A percentile compares a stretch with the other conserved stretches of the same genome.
Conservation (phyloP, 2,888 invertebrate species). For the Eupithecia subumbrata region DNA sequence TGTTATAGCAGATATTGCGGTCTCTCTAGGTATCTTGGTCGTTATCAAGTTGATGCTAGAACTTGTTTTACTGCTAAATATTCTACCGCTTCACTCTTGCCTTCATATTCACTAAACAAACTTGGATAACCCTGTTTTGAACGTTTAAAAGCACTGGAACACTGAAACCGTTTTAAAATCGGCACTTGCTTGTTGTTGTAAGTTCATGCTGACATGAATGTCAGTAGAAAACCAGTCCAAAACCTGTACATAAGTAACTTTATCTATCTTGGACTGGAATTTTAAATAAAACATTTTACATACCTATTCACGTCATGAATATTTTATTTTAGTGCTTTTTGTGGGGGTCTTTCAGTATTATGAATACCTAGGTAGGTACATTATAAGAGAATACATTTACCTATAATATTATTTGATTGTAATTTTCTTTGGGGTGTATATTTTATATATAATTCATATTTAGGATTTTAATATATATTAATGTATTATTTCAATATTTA, state of each 20-base stretch:
- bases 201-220: background rate
- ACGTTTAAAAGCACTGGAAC: conserved; percentile 11
- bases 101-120: conserved; percentile 23
- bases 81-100: conserved; percentile 26
- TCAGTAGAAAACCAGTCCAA: conserved; percentile 5
- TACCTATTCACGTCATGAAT: background rate
- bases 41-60: background rate
- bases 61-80: conserved; percentile 13
- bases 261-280: background rate
- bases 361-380: too few species aligned
- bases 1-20: background rate
- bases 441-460: too few species aligned
- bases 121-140: conserved; percentile 3
- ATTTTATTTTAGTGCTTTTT: background rate
- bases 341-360: too few species aligned
- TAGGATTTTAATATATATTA: too few species aligned
- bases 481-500: too few species aligned
- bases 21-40: background rate
- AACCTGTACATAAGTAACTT: conserved; percentile 12
- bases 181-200: conserved; percentile 2
- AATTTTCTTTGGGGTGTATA: too few species aligned
- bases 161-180: conserved; percentile 8
- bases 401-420: too few species aligned
- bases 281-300: background rate
- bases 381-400: too few species aligned